A percentile compares a stretch with the other conserved stretches of the same genome.
These are phyloP conservation scores for Smithornis capensis DNA, from an alignment of 2,113 vertebrate genomes.

Conservation along the genomic window DNA sequence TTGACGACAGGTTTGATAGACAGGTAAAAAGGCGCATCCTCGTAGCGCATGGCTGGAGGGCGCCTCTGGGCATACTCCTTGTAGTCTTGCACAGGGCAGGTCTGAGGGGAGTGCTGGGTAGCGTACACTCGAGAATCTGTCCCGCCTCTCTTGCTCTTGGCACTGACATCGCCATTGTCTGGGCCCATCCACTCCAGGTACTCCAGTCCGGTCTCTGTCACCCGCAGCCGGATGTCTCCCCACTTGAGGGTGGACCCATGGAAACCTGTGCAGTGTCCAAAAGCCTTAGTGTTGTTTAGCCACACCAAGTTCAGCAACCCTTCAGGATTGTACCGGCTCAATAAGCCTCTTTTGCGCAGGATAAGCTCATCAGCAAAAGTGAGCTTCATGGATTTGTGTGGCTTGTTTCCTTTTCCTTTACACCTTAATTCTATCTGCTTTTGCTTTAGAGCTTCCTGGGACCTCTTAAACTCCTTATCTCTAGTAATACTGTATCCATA, in stretches of 20 bases:
- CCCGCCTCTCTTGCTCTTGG: constrained; percentile 78
- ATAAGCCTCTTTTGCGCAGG: constrained; percentile 80
- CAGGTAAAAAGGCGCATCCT: constrained; percentile 83
- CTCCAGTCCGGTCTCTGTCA: constrained; percentile 80
- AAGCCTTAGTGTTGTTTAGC: constrained; percentile 86
- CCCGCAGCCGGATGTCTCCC: constrained; percentile 82
- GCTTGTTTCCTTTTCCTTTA: constrained; percentile 87
- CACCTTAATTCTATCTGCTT: constrained; percentile 83
- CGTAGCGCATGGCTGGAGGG: constrained; percentile 83
- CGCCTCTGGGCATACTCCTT: constrained; percentile 84
- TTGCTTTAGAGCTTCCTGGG: constrained; percentile 85
- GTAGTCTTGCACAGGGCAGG: constrained; percentile 85
- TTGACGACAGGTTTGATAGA: constrained; percentile 86
- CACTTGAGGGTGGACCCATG: constrained; percentile 84
- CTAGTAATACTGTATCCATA: constrained; percentile 85
- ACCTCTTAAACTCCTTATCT: constrained; percentile 85
- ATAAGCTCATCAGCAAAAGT: constrained; percentile 86
- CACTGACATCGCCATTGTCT: constrained; percentile 70
- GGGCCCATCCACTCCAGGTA: constrained; percentile 86
- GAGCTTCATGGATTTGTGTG: constrained; percentile 88
- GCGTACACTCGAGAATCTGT: constrained; percentile 81
- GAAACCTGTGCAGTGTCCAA: constrained; percentile 84
- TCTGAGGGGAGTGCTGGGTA: constrained; percentile 82
- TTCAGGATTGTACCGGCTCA: constrained; percentile 83
- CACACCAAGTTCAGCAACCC: constrained; percentile 85